A percentile compares a stretch with the other conserved stretches of the same genome.
Conservation (phyloP, 2,113 vertebrate species). For the Pogona vitticeps region DNA sequence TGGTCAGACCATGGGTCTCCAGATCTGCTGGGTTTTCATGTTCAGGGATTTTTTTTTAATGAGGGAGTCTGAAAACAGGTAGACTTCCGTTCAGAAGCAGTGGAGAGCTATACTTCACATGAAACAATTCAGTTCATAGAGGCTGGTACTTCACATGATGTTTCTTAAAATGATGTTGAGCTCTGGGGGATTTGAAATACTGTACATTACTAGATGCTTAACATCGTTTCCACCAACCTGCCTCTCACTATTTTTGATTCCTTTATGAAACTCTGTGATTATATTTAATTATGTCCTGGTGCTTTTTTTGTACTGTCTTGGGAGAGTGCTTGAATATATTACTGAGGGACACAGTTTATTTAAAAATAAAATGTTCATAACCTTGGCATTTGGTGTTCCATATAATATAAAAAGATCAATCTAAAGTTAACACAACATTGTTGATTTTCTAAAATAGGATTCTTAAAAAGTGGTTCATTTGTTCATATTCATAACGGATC, state of each 20-base stretch:
- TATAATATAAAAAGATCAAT: not conserved
- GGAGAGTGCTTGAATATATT: not conserved
- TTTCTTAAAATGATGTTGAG: not conserved
- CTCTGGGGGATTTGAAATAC: not conserved
- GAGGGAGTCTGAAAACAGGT: not conserved
- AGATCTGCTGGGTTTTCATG: not conserved
- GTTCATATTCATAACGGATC: constrained; percentile 9
- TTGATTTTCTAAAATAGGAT: constrained; percentile 20
- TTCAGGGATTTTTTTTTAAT: not conserved
- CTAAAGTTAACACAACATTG: not conserved
- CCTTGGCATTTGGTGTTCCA: not conserved
- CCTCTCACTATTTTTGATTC: not conserved
- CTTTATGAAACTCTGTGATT: not conserved
- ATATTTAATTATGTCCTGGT: not conserved
- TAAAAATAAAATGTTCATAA: constrained; percentile 11
- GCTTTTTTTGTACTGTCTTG: not conserved
- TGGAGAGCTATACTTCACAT: not conserved
- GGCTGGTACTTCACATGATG: not conserved
- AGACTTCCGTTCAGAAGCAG: not conserved
- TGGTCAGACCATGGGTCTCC: too few species aligned
- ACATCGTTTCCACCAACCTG: not conserved
- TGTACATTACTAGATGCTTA: constrained; percentile 8
- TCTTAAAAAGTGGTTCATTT: constrained; percentile 21
- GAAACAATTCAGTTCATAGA: not conserved
- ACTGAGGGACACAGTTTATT: constrained; percentile 1